phyloP scores from a whole-genome alignment of 2,888 invertebrate species.

The Phragmatobia fuliginosa region DNA sequence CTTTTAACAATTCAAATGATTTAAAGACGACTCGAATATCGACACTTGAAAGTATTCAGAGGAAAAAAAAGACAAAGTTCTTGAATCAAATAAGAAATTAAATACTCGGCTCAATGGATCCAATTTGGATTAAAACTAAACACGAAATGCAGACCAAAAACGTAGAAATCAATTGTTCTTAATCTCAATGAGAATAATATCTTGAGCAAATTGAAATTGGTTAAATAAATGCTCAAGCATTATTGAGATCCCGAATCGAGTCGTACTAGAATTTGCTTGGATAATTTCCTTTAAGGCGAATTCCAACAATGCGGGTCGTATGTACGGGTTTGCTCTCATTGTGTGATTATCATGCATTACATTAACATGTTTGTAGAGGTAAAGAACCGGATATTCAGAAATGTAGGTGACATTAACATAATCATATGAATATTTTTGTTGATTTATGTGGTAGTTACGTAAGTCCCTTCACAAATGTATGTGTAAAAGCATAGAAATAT shows the following conservation, averaged over 20 bases:
- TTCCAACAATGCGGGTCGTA: slow-evolving; percentile 36
- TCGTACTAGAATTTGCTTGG: slow-evolving; percentile 22
- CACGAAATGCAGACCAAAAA: neutral
- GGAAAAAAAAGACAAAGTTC: slow-evolving; percentile 7
- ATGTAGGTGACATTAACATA: slow-evolving; percentile 18
- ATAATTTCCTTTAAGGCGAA: slow-evolving; percentile 36
- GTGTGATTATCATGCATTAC: slow-evolving; percentile 39
- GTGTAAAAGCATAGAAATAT: neutral
- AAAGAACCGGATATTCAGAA: slow-evolving; percentile 35
- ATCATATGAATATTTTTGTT: slow-evolving; percentile 12
- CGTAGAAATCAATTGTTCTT: slow-evolving; percentile 7
- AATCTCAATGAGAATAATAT: slow-evolving; percentile 4
- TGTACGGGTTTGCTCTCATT: slow-evolving; percentile 29
- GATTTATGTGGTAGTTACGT: neutral
- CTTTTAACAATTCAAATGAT: slow-evolving; percentile 12
- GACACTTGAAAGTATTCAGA: slow-evolving; percentile 13
- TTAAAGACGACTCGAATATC: slow-evolving; percentile 15
- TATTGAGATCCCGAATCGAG: slow-evolving; percentile 17
- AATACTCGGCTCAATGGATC: slow-evolving; percentile 17
- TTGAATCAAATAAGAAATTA: slow-evolving; percentile 13
- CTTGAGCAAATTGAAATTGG: slow-evolving; percentile 18
- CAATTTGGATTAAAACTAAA: slow-evolving; percentile 11
- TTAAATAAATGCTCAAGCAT: slow-evolving; percentile 18
- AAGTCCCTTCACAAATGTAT: neutral
- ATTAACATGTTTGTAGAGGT: slow-evolving; percentile 39